These are phyloP conservation scores for Aplodontia rufa DNA, from an alignment of 2,113 vertebrate species.

Conservation along the genomic window DNA sequence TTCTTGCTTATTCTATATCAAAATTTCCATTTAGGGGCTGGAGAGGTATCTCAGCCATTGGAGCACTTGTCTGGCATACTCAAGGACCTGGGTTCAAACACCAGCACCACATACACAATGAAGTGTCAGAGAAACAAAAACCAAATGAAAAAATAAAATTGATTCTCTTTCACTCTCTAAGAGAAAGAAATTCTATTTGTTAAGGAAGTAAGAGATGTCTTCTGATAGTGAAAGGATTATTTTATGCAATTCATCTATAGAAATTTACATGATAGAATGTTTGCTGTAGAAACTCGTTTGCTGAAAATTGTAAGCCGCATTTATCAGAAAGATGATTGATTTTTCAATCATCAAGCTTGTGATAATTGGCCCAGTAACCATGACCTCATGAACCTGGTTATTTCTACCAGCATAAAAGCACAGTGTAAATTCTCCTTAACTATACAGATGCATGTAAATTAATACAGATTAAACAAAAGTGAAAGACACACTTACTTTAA, in stretches of 20 bases:
- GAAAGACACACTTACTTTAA: neutral
- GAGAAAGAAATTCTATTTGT: no score
- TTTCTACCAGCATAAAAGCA: neutral
- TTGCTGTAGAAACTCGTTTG: neutral
- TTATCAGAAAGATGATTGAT: neutral
- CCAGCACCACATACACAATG: no score
- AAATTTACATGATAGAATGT: neutral
- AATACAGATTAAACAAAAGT: slow-evolving; percentile 1
- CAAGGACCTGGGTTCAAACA: no score
- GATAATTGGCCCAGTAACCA: neutral
- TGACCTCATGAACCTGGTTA: slow-evolving; percentile 49
- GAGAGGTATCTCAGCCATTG: no score
- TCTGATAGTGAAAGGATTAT: slow-evolving; percentile 44
- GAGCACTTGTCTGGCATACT: no score
- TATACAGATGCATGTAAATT: neutral
- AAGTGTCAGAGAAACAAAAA: no score
- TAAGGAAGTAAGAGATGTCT: slow-evolving; percentile 43
- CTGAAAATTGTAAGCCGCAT: neutral
- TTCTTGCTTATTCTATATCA: slow-evolving; percentile 8
- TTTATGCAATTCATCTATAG: slow-evolving; percentile 23
- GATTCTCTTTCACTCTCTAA: no score
- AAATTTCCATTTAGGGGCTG: no score
- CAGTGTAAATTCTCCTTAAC: neutral
- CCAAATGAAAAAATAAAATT: no score
- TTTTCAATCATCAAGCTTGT: neutral